phyloP scores from a whole-genome alignment of 2,113 vertebrate species.

The Hemiprocne comata region DNA sequence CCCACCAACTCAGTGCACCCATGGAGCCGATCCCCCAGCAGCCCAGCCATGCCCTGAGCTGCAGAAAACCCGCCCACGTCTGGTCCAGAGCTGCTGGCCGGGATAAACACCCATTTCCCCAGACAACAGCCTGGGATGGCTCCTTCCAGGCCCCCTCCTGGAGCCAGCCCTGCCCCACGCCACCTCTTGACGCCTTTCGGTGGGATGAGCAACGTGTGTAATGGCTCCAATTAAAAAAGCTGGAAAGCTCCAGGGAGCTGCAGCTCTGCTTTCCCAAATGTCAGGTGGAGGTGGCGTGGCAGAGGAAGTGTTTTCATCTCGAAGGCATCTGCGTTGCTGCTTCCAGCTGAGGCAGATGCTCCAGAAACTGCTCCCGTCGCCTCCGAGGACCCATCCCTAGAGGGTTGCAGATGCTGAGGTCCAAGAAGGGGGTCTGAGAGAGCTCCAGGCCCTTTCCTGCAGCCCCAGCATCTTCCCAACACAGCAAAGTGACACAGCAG shows the following conservation, averaged over 20 bases:
- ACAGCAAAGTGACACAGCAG: background rate
- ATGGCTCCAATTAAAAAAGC: background rate
- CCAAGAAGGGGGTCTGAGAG: no score
- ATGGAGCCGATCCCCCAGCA: no score
- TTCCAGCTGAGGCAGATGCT: slow-evolving; percentile 21
- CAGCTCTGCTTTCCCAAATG: background rate
- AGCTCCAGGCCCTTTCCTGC: background rate
- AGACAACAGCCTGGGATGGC: background rate
- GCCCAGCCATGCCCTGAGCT: background rate
- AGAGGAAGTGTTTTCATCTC: slow-evolving; percentile 51
- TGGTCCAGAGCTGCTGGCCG: background rate
- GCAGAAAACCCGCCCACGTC: background rate
- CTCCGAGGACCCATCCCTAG: background rate
- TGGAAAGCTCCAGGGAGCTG: slow-evolving; percentile 1
- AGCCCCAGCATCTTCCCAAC: background rate
- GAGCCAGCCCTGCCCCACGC: background rate
- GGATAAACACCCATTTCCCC: background rate
- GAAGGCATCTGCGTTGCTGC: background rate
- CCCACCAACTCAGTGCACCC: background rate
- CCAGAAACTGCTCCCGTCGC: background rate
- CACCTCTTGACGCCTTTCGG: background rate
- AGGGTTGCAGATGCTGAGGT: background rate
- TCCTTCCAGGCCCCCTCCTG: background rate
- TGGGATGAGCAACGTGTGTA: background rate
- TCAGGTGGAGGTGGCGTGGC: slow-evolving; percentile 44